Evolutionary conservation across 1,140 invertebrate genomes (phyloP).

Genomic region (Cryptotermes secundus): DNA sequence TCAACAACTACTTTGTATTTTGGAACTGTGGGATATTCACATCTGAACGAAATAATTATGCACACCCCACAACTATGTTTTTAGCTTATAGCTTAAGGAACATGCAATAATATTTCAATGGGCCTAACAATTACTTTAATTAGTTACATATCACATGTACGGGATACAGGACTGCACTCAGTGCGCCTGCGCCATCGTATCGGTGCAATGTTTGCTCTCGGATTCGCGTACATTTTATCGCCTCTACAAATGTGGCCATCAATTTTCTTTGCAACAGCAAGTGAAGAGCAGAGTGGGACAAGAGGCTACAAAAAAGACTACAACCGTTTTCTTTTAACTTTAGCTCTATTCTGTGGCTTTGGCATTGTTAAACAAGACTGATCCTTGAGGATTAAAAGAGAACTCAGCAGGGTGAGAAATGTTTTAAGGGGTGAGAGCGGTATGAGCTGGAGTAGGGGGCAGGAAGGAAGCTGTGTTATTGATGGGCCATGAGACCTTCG

Average conservation of each 20-base stretch:
- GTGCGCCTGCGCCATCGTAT: too few relatives aligned
- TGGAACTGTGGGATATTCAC: too few relatives aligned
- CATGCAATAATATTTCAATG: too few relatives aligned
- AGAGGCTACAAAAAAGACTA: background rate
- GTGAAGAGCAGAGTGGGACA: background rate
- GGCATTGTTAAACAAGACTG: conserved; percentile 11
- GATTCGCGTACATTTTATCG: background rate
- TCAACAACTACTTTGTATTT: too few relatives aligned
- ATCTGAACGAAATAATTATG: too few relatives aligned
- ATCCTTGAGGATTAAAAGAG: background rate
- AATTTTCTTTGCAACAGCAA: background rate
- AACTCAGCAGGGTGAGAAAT: conserved; percentile 6
- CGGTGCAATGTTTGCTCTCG: too few relatives aligned
- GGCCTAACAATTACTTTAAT: too few relatives aligned
- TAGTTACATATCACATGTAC: too few relatives aligned
- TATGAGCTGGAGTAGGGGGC: background rate
- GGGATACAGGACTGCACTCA: too few relatives aligned
- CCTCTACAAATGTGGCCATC: background rate
- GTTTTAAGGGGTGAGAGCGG: background rate
- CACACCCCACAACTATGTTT: too few relatives aligned
- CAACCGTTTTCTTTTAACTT: background rate
- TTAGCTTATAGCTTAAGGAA: too few relatives aligned
- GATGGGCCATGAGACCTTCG: background rate
- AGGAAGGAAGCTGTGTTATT: conserved; percentile 16
- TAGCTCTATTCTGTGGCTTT: conserved; percentile 11